Conservation (phyloP, 2,113 vertebrate species). For the Bubo blakistoni region DNA sequence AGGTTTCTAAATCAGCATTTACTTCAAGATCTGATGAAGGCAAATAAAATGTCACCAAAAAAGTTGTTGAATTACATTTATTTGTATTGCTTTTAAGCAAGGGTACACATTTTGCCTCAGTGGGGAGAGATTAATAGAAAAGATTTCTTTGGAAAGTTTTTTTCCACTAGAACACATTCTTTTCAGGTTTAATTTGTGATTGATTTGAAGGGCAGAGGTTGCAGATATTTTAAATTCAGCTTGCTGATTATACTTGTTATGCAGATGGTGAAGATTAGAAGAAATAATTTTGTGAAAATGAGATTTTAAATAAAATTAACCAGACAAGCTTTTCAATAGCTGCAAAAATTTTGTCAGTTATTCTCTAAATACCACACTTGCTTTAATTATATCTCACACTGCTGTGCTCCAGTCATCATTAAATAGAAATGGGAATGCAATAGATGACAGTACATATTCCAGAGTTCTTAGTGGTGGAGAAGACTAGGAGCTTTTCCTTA, state of each 20-base stretch:
- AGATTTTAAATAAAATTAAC: slow-evolving; percentile 49
- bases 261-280: slow-evolving; percentile 43
- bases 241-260: slow-evolving; percentile 53
- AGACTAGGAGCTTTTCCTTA: neutral
- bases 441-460: neutral
- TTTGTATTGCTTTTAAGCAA: neutral
- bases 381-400: neutral
- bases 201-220: slow-evolving; percentile 47
- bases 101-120: neutral
- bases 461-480: neutral
- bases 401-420: neutral
- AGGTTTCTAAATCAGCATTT: neutral
- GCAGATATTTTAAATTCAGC: slow-evolving; percentile 58
- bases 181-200: slow-evolving; percentile 34
- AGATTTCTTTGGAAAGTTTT: neutral
- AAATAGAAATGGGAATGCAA: neutral
- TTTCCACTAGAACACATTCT: neutral
- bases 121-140: neutral
- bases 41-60: neutral
- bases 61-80: neutral
- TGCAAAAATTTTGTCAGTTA: neutral
- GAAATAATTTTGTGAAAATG: slow-evolving; percentile 54
- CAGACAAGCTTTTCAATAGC: neutral
- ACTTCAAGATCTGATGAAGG: neutral
- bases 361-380: slow-evolving; percentile 22